A percentile compares a stretch with the other conserved stretches of the same genome.
phyloP scores from a whole-genome alignment of 2,113 vertebrate genomes.

The Sinocyclocheilus anshuiensis region DNA sequence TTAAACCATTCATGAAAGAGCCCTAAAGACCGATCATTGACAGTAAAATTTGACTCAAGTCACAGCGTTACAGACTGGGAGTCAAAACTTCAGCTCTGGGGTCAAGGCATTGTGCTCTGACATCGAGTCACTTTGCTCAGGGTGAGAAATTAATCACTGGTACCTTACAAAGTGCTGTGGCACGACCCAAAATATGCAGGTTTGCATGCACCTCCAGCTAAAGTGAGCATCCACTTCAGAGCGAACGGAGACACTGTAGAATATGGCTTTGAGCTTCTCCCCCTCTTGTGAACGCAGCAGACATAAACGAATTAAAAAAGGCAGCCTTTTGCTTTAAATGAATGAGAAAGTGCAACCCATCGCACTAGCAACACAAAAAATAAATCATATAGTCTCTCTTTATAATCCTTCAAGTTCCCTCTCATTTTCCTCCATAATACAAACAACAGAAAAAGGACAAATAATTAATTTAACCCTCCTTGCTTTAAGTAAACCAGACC shows the following conservation, averaged over 20 bases:
- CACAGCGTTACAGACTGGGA: constrained; percentile 39
- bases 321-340: constrained; percentile 55
- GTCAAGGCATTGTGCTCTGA: constrained; percentile 44
- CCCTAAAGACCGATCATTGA: constrained; percentile 26
- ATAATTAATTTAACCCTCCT: too few relatives aligned
- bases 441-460: constrained; percentile 66
- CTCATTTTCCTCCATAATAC: constrained; percentile 54
- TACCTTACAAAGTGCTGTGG: constrained; percentile 15
- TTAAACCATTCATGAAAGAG: constrained; percentile 55
- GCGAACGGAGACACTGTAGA: constrained; percentile 29
- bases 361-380: constrained; percentile 46
- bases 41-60: constrained; percentile 29
- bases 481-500: constrained; percentile 76
- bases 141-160: constrained; percentile 36
- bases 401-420: neutral
- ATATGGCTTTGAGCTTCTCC: constrained; percentile 54
- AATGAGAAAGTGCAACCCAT: constrained; percentile 58
- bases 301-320: constrained; percentile 46
- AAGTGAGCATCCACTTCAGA: constrained; percentile 27
- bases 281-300: neutral
- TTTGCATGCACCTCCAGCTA: constrained; percentile 37
- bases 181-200: constrained; percentile 9
- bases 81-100: neutral
- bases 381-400: constrained; percentile 51
- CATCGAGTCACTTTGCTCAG: constrained; percentile 31